phyloP scores from a whole-genome alignment of 2,797 vertebrate genomes.

The Salarias fasciatus region DNA sequence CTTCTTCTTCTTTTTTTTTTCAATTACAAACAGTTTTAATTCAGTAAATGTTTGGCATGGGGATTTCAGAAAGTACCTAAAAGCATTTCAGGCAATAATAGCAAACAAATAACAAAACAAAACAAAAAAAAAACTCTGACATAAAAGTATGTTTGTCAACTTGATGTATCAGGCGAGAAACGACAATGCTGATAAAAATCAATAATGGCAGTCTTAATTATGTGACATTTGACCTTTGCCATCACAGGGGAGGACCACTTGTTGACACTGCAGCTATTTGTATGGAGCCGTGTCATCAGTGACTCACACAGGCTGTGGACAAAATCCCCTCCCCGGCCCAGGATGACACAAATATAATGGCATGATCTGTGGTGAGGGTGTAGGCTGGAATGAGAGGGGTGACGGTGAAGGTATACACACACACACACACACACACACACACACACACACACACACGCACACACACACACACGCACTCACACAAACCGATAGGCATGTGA shows the following conservation, averaged over 20 bases:
- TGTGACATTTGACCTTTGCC: slow-evolving; percentile 27
- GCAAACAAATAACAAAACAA: slow-evolving; percentile 44
- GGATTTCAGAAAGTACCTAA: slow-evolving; percentile 39
- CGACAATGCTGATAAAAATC: slow-evolving; percentile 47
- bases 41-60: slow-evolving; percentile 57
- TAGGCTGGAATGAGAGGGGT: slow-evolving; percentile 65
- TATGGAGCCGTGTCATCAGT: slow-evolving; percentile 53
- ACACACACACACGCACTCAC: slow-evolving; percentile 30
- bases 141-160: slow-evolving; percentile 43
- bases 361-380: slow-evolving; percentile 50
- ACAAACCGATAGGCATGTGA: slow-evolving; percentile 22
- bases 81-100: slow-evolving; percentile 46
- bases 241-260: slow-evolving; percentile 31
- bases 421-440: slow-evolving; percentile 19
- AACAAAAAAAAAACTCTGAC: slow-evolving; percentile 34
- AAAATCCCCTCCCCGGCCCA: slow-evolving; percentile 50
- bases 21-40: slow-evolving; percentile 73
- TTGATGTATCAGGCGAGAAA: slow-evolving; percentile 40
- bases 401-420: slow-evolving; percentile 27
- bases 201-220: slow-evolving; percentile 49
- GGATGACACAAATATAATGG: slow-evolving; percentile 57
- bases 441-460: slow-evolving; percentile 27
- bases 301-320: slow-evolving; percentile 47
- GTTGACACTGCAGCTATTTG: slow-evolving; percentile 50
- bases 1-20: slow-evolving; percentile 64